Base-by-base conservation (phyloP, 2,113 vertebrate species). In the Chitala chitala region DNA sequence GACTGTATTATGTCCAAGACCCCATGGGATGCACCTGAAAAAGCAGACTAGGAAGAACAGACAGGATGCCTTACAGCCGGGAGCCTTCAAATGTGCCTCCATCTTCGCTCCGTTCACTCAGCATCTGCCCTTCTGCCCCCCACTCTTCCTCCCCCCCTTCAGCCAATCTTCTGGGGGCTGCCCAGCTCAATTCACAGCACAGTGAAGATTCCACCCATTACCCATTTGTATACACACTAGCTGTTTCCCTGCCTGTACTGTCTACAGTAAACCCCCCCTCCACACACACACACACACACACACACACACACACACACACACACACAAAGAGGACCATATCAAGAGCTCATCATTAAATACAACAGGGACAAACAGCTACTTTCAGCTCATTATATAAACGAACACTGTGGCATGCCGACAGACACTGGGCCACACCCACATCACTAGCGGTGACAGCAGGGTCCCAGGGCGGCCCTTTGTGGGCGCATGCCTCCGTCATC, bases 191-290 rank as follows among this genome's bases (percentile, higher is more conserved):
- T 76, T 73, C 48, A 72, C 61, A 59, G 53, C n/a, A 56, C 71
- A 68, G 79, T 78, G 74, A 74, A 76, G 74, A 72, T 76, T 72
- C 71, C 79, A 76, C 38, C 73, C 71, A 77, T 69, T 75, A 79
- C 69, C 76, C 29, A 42, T 48, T 29, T 38, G 31, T 38, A 17
- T 2, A 15, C 12, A 38, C n/a, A 17, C 42, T 24, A 5, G 10
- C 22, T 24, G 22, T 48, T 24, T 12, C 29, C 24, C 42, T 44
- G 65, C 42, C 9, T 15, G 48, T 9, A 8, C 48, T 51, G 48
- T 56, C 58, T 31, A 56, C 69, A 31, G 5, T 12, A 33, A 24
- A 24, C 24, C 58, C 29, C 26, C n/a, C 56, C 56, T 31, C 56
- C 1, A 46, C 38, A 70, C 20, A 75, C 48, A 56, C 51, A 29